Conservation (phyloP, 2,113 vertebrate species). For the Gymnarchus niloticus region DNA sequence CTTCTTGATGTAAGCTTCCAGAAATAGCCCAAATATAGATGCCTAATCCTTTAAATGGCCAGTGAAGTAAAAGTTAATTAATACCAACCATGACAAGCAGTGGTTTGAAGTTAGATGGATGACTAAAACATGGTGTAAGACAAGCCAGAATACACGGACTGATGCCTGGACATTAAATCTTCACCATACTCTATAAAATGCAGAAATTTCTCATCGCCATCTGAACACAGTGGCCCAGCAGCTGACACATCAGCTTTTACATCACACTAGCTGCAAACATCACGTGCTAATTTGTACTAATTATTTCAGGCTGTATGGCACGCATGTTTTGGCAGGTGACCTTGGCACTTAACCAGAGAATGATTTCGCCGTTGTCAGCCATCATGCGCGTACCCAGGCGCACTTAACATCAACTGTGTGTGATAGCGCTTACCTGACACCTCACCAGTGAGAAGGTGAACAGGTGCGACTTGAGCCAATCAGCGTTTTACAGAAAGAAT, state of each 20-base stretch:
- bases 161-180: neutral
- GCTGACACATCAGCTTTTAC: neutral
- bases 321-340: neutral
- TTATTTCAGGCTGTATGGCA: neutral
- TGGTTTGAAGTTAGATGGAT: neutral
- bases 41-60: neutral
- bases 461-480: slow-evolving; percentile 17
- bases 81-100: no score
- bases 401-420: neutral
- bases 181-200: neutral
- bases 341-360: neutral
- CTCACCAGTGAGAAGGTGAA: neutral
- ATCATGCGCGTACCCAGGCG: neutral
- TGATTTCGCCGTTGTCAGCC: neutral
- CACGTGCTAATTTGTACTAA: neutral
- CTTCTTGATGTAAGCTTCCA: neutral
- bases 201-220: neutral
- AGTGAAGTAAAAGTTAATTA: no score
- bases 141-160: no score
- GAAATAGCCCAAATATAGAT: neutral
- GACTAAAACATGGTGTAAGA: neutral
- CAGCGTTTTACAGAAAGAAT: neutral
- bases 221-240: neutral
- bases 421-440: neutral
- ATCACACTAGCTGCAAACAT: neutral